These are phyloP conservation scores for Lophotriccus pileatus DNA, from an alignment of 2,797 vertebrate species.

Conservation along the genomic window DNA sequence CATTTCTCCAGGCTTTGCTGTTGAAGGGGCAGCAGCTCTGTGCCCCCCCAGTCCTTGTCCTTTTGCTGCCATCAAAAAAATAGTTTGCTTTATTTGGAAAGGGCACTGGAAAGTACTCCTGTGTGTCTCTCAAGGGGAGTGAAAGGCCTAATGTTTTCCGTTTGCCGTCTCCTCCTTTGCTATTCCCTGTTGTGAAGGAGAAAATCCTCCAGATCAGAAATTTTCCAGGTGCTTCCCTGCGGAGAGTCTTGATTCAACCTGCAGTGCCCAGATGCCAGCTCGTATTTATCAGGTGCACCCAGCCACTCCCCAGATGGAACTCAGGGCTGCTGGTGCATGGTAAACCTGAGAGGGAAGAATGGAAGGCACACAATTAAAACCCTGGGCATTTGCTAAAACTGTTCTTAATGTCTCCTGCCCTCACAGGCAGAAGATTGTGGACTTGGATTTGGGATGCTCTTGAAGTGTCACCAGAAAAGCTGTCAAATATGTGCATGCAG, in stretches of 20 bases:
- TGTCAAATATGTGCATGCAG: not conserved
- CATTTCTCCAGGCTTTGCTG: not conserved
- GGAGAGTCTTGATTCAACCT: slow-evolving; percentile 30
- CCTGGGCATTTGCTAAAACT: not conserved
- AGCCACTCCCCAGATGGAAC: not conserved
- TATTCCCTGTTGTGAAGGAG: not conserved
- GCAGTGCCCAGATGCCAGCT: slow-evolving; percentile 40
- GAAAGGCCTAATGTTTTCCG: not conserved
- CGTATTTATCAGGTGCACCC: slow-evolving; percentile 36
- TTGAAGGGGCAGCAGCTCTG: not conserved
- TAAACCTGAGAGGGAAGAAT: not conserved
- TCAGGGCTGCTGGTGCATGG: not conserved
- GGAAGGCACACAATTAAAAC: not conserved
- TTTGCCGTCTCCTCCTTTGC: not conserved
- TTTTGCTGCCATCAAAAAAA: not conserved
- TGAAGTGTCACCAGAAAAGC: not conserved
- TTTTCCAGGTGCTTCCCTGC: not conserved
- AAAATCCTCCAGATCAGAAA: slow-evolving; percentile 33
- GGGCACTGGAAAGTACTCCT: not conserved
- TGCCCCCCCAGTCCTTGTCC: not conserved
- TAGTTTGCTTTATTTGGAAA: not conserved
- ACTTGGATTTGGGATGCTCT: slow-evolving; percentile 34
- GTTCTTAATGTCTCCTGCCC: not conserved
- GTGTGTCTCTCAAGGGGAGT: not conserved
- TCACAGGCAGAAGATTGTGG: not conserved